Evolutionary conservation across 2,113 vertebrate genomes (phyloP), one percentile per base, ranked within the genome.

Genomic region (Larimichthys polyactis): DNA sequence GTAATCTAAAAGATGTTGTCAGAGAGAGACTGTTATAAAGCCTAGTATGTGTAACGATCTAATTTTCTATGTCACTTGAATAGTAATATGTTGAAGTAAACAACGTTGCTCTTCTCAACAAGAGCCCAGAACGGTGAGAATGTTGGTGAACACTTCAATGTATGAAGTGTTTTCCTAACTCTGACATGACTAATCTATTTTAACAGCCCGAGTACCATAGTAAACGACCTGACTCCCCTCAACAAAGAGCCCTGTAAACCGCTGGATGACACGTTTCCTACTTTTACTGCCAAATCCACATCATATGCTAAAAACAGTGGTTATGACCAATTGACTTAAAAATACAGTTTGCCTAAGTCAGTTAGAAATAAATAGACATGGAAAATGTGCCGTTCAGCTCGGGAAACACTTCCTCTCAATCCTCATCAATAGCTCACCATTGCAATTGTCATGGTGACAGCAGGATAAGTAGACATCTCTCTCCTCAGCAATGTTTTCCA

Each of bases 161-260:
- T 1, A 46, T 84, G 46, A 82, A 87, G 90, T 84, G 90, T 86
- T 90, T 89, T 87, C 67, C 59, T 71, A 77, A 78, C 84, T 75
- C 74, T 66, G 71, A 81, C 67, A 84, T 85, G 73, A 86, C 62
- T 76, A 74, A 90, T 87, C 78, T 75, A 74, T 83, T 87, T 87
- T 69, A 82, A 46, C 81, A 76, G 49, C 71, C 78, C 51, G 22
- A 86, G 84, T 27, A 27, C 74, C 63, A 58, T 62, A 58, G 75
- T 48, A 78, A 79, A 83, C 71, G 57, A 68, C 52, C 59, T 72
- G 82, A 72, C 71, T 46, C 73, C 58, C 44, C 46, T 82, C 72
- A 22, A 36, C 63, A 63, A 51, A 82, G 73, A 57, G 71, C 79
- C 36, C 75, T 70, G 68, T 27, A 75, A 58, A 43, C 71, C 5